phyloP scores from a whole-genome alignment of 2,797 vertebrate species.

The Pipistrellus pipistrellus region DNA sequence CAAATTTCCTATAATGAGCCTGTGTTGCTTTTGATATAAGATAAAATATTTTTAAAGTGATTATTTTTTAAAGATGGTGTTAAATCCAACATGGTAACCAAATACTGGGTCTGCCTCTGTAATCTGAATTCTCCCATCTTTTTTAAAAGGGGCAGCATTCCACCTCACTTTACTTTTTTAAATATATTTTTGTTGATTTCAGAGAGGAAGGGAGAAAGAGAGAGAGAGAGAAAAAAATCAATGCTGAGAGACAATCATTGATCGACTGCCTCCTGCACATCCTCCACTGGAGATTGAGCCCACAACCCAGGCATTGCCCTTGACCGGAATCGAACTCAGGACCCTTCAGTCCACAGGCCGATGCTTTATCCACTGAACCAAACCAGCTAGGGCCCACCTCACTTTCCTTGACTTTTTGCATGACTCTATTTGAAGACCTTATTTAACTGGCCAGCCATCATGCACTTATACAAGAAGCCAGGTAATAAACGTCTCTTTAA shows the following conservation, averaged over 20 bases:
- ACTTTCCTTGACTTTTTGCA: background rate
- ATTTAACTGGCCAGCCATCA: background rate
- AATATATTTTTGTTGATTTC: too few relatives aligned
- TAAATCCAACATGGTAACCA: background rate
- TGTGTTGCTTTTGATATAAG: background rate
- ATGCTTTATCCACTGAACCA: too few relatives aligned
- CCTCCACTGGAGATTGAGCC: too few relatives aligned
- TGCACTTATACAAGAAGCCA: background rate
- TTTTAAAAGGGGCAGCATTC: background rate
- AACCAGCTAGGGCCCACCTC: too few relatives aligned
- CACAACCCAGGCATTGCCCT: too few relatives aligned
- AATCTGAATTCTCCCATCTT: background rate
- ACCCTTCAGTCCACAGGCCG: too few relatives aligned
- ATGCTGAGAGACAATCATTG: too few relatives aligned
- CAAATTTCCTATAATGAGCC: constrained; percentile 10
- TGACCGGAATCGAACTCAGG: too few relatives aligned
- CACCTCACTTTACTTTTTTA: background rate
- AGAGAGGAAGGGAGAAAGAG: too few relatives aligned
- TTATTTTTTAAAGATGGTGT: background rate
- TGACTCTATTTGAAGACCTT: constrained; percentile 29
- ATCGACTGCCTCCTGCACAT: too few relatives aligned
- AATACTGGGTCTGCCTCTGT: background rate
- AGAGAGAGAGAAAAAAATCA: too few relatives aligned
- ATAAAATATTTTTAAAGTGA: constrained; percentile 24
- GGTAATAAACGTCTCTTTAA: background rate